Conservation (phyloP, 2,888 invertebrate species). For the Diogma glabrata region DNA sequence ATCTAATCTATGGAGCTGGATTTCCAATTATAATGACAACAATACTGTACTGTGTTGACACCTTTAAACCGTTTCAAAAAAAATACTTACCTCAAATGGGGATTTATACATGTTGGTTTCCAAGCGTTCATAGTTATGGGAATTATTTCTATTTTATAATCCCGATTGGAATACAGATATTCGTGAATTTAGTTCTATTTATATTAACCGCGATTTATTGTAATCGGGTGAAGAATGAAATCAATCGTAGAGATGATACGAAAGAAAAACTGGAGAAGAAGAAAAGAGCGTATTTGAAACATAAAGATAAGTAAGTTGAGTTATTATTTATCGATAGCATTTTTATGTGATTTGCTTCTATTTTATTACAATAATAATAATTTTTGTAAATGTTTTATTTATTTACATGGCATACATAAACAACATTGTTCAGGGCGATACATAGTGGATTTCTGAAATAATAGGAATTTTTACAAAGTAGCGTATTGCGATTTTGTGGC, state of each 20-base stretch:
- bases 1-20: neutral
- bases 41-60: neutral
- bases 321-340: no score
- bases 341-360: no score
- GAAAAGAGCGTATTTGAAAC: neutral
- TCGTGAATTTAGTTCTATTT: neutral
- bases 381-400: no score
- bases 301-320: constrained; percentile 7
- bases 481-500: no score
- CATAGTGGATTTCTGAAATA: no score
- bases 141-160: neutral
- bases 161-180: neutral
- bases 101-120: neutral
- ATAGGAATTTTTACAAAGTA: no score
- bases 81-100: constrained; percentile 2
- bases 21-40: neutral
- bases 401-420: no score
- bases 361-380: no score
- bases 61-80: neutral
- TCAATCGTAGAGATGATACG: neutral
- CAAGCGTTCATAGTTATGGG: neutral
- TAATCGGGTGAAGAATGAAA: constrained; percentile 4
- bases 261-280: neutral
- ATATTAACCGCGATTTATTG: neutral
- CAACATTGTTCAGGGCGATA: no score